Evolutionary conservation across 2,113 vertebrate species (phyloP).

Genomic region (Pycnonotus jocosus): DNA sequence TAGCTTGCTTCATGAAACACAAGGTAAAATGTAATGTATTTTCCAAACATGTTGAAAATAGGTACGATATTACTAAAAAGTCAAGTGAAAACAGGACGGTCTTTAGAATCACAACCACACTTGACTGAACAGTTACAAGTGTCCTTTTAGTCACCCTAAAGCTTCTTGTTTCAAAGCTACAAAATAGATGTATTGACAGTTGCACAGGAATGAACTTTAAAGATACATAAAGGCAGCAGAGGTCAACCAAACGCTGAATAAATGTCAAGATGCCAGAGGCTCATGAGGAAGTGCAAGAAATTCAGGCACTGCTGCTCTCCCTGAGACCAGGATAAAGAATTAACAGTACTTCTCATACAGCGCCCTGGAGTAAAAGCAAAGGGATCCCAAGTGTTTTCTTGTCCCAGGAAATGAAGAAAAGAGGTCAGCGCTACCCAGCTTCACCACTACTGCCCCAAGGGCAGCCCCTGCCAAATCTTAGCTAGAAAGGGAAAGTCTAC

Average conservation of each 20-base stretch:
- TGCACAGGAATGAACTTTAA: conserved; percentile 53
- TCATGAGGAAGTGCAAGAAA: neutral
- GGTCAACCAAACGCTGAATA: conserved; percentile 46
- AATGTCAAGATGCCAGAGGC: conserved; percentile 26
- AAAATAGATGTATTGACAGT: conserved; percentile 29
- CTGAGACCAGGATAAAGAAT: neutral
- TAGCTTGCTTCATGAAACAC: neutral
- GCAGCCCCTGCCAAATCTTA: neutral
- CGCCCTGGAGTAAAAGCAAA: neutral
- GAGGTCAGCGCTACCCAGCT: neutral
- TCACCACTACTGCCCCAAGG: neutral
- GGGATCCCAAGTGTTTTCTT: neutral
- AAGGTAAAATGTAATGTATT: neutral
- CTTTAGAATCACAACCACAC: neutral
- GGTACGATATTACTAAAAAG: neutral
- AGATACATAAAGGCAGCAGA: conserved; percentile 20
- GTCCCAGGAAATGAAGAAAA: neutral
- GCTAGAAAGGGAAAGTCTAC: neutral
- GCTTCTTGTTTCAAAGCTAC: neutral
- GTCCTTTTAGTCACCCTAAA: conserved; percentile 18
- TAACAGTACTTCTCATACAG: neutral
- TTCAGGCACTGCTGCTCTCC: neutral
- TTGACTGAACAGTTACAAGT: neutral
- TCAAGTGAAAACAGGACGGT: neutral
- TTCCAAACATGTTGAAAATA: neutral